Conservation (phyloP, 1,140 invertebrate genomes). For the Bemisia tabaci region DNA sequence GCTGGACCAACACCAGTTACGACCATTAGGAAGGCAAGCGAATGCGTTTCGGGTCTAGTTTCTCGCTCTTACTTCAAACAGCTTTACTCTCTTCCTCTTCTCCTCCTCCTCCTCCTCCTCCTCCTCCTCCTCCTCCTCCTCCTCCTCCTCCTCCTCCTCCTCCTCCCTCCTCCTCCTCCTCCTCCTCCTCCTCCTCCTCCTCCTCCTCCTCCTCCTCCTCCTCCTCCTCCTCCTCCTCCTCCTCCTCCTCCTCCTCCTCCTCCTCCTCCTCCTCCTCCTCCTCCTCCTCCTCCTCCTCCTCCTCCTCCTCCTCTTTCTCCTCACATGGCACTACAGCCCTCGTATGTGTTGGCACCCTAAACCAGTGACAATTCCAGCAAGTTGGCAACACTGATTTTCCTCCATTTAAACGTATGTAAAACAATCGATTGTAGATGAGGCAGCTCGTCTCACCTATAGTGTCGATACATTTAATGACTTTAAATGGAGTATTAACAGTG, state of each 20-base stretch:
- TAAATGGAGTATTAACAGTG: too few relatives aligned
- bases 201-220: background rate
- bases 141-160: background rate
- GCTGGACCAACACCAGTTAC: too few relatives aligned
- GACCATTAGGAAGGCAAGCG: too few relatives aligned
- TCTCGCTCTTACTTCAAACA: background rate
- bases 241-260: background rate
- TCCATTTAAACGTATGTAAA: too few relatives aligned
- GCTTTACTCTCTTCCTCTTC: constrained; percentile 1
- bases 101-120: background rate
- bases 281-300: background rate
- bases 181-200: background rate
- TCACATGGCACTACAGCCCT: background rate
- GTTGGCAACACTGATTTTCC: too few relatives aligned
- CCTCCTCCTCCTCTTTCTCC: constrained; percentile 1
- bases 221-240: background rate
- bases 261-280: background rate
- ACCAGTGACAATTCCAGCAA: too few relatives aligned
- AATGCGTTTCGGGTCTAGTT: too few relatives aligned
- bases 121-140: background rate
- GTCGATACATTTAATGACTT: too few relatives aligned
- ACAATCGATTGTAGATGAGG: too few relatives aligned
- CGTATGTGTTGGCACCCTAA: too few relatives aligned
- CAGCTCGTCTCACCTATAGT: too few relatives aligned
- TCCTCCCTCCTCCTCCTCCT: background rate